Percentiles rank a stretch among this genome's conserved stretches.
phyloP scores from a whole-genome alignment of 1,140 invertebrate genomes.

The Brachionus rotundiformis region DNA sequence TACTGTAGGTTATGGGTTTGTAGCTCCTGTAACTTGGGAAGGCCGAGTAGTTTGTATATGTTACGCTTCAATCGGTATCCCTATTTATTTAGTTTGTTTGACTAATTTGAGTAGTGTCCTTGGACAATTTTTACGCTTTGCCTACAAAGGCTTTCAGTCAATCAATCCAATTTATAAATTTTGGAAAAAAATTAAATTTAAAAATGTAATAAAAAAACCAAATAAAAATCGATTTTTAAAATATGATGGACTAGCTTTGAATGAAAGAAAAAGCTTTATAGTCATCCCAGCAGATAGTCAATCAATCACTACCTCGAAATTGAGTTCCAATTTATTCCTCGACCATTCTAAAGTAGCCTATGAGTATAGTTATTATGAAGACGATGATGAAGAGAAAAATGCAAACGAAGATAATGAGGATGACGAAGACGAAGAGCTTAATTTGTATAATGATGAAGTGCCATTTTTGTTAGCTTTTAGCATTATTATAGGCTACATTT shows the following conservation, averaged over 20 bases:
- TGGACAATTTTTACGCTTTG: constrained; percentile 18
- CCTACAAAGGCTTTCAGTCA: constrained; percentile 7
- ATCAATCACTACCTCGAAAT: background rate
- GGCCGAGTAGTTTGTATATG: constrained; percentile 53
- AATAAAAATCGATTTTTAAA: background rate
- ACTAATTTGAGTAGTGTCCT: constrained; percentile 32
- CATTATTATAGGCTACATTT: constrained; percentile 84
- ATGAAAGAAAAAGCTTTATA: constrained; percentile 29
- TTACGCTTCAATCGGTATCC: constrained; percentile 53
- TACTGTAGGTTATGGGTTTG: constrained; percentile 78
- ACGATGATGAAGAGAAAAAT: constrained; percentile 38
- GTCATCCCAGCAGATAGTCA: background rate
- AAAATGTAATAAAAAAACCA: background rate
- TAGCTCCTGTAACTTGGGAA: constrained; percentile 52
- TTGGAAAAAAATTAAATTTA: constrained; percentile 23
- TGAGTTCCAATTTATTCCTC: constrained; percentile 5
- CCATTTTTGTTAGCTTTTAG: constrained; percentile 77
- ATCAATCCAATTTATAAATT: constrained; percentile 20
- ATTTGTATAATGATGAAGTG: constrained; percentile 57
- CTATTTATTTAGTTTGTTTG: constrained; percentile 48
- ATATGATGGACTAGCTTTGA: background rate
- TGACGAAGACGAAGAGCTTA: constrained; percentile 57
- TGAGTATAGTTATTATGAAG: constrained; percentile 11
- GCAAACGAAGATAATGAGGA: constrained; percentile 57
- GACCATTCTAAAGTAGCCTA: background rate